A percentile compares a stretch with the other conserved stretches of the same genome.
These are phyloP conservation scores for Pteria penguin DNA, from an alignment of 2,888 invertebrate genomes.

Conservation along the genomic window DNA sequence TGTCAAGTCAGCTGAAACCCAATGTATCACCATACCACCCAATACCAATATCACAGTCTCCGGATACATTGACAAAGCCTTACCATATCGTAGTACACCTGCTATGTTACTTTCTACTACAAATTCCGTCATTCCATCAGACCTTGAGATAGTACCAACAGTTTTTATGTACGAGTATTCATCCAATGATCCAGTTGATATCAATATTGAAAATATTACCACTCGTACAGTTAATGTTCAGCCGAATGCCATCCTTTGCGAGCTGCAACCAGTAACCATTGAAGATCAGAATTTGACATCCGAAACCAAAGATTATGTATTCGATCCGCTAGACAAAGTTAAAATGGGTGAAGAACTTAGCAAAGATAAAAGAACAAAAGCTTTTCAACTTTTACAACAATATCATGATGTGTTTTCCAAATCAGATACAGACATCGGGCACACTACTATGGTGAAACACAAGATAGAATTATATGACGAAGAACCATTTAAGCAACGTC, in stretches of 20 bases:
- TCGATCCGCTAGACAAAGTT: slow-evolving; percentile 27
- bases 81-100: slow-evolving; percentile 33
- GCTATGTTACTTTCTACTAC: slow-evolving; percentile 36
- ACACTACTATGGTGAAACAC: slow-evolving; percentile 6
- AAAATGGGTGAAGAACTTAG: slow-evolving; percentile 38
- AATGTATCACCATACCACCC: slow-evolving; percentile 30
- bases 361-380: slow-evolving; percentile 19
- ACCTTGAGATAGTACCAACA: slow-evolving; percentile 17
- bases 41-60: slow-evolving; percentile 25
- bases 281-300: neutral
- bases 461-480: slow-evolving; percentile 17
- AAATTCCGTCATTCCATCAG: neutral
- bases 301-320: slow-evolving; percentile 33
- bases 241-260: neutral
- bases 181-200: neutral
- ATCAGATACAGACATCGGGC: slow-evolving; percentile 20
- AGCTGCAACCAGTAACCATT: neutral
- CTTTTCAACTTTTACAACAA: neutral
- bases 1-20: slow-evolving; percentile 27
- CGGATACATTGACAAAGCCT: slow-evolving; percentile 32
- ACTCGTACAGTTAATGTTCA: neutral
- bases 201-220: neutral
- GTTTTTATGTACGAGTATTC: neutral
- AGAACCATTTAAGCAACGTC: slow-evolving; percentile 17
- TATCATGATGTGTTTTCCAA: slow-evolving; percentile 18